phyloP scores from a whole-genome alignment of 2,113 vertebrate species.

The Pristiophorus japonicus region DNA sequence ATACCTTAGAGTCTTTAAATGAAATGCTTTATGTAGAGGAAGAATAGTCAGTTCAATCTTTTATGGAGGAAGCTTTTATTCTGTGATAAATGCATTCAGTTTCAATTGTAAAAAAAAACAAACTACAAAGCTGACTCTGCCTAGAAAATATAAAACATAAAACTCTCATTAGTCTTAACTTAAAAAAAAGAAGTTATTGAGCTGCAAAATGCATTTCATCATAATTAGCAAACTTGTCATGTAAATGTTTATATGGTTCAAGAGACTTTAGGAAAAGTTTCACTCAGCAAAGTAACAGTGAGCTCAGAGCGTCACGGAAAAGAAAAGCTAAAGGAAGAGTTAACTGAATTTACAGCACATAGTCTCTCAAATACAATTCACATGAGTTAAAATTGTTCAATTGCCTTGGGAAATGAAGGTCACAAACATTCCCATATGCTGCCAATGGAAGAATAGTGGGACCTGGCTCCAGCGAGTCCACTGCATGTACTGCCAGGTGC shows the following conservation, averaged over 20 bases:
- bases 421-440: not conserved
- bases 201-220: not conserved
- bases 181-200: not conserved
- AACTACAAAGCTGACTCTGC: not conserved
- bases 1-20: not conserved
- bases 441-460: not conserved
- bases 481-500: too few species aligned
- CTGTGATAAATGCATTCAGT: not conserved
- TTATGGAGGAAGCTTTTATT: not conserved
- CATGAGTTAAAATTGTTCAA: not conserved
- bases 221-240: not conserved
- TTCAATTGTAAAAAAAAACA: too few species aligned
- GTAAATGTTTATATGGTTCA: not conserved
- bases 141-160: not conserved
- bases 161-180: not conserved
- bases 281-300: not conserved
- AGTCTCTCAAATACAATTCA: not conserved
- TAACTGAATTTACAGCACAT: not conserved
- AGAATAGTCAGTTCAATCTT: not conserved
- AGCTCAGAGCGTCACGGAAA: not conserved
- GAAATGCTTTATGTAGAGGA: not conserved
- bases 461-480: not conserved
- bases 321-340: not conserved
- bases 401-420: conserved; percentile 14
- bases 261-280: not conserved